A percentile compares a stretch with the other conserved stretches of the same genome.
phyloP scores from a whole-genome alignment of 1,140 invertebrate genomes.

The Drosophila parvula region DNA sequence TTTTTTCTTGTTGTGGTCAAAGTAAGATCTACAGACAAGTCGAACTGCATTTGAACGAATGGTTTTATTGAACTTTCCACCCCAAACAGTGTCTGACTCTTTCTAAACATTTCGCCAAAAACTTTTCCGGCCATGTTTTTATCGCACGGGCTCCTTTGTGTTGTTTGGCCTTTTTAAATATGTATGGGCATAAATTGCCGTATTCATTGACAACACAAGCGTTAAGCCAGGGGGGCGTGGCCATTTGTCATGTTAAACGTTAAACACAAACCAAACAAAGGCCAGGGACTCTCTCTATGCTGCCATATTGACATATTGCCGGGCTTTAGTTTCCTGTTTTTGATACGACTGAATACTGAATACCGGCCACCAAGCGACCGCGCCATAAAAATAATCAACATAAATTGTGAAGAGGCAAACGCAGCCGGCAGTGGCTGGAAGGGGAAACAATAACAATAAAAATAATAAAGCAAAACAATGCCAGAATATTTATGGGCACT shows the following conservation, averaged over 20 bases:
- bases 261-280: slow-evolving; percentile 58
- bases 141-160: slow-evolving; percentile 3
- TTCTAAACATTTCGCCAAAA: slow-evolving; percentile 30
- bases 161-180: slow-evolving; percentile 42
- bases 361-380: slow-evolving; percentile 74
- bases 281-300: slow-evolving; percentile 30
- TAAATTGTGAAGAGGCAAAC: slow-evolving; percentile 67
- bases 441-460: slow-evolving; percentile 79
- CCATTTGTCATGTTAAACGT: slow-evolving; percentile 79
- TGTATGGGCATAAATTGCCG: slow-evolving; percentile 63
- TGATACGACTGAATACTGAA: slow-evolving; percentile 41
- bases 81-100: neutral
- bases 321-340: slow-evolving; percentile 62
- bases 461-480: slow-evolving; percentile 83
- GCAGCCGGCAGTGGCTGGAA: neutral
- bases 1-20: neutral
- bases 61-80: slow-evolving; percentile 7
- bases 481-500: slow-evolving; percentile 76
- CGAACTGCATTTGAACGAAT: neutral
- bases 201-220: slow-evolving; percentile 65
- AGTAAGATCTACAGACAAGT: neutral
- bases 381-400: slow-evolving; percentile 82
- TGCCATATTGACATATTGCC: slow-evolving; percentile 74
- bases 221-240: slow-evolving; percentile 68
- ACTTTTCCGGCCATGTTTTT: slow-evolving; percentile 37